Evolutionary conservation across 2,113 vertebrate species (phyloP).

Genomic region (Edolisoma coerulescens): DNA sequence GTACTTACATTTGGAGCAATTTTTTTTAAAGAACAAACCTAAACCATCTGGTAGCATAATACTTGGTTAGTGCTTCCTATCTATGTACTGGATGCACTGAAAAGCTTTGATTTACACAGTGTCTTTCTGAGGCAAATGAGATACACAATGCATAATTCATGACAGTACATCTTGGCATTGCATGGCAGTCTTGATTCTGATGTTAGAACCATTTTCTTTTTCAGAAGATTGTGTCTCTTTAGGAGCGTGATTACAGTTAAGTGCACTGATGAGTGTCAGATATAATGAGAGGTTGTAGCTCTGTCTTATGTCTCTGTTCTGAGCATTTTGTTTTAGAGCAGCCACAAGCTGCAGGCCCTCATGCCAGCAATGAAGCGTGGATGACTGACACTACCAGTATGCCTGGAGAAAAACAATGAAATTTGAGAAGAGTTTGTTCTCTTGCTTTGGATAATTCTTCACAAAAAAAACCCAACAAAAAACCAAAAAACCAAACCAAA

Average conservation of each 20-base stretch:
- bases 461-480: too few species aligned
- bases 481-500: too few species aligned
- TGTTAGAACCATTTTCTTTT: constrained; percentile 2
- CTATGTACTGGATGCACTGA: not conserved
- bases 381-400: not conserved
- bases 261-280: not conserved
- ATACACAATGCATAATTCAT: constrained; percentile 27
- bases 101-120: constrained; percentile 7
- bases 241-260: not conserved
- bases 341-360: not conserved
- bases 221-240: not conserved
- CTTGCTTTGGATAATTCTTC: not conserved
- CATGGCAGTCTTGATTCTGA: not conserved
- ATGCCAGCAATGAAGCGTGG: not conserved
- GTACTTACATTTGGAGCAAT: not conserved
- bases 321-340: not conserved
- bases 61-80: not conserved
- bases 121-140: constrained; percentile 29
- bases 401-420: not conserved
- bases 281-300: not conserved
- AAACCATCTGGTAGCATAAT: constrained; percentile 34
- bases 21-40: not conserved
- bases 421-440: not conserved
- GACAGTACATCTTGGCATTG: not conserved
- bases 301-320: not conserved